phyloP scores from a whole-genome alignment of 2,113 vertebrate species.

The Coracopsis vasa region DNA sequence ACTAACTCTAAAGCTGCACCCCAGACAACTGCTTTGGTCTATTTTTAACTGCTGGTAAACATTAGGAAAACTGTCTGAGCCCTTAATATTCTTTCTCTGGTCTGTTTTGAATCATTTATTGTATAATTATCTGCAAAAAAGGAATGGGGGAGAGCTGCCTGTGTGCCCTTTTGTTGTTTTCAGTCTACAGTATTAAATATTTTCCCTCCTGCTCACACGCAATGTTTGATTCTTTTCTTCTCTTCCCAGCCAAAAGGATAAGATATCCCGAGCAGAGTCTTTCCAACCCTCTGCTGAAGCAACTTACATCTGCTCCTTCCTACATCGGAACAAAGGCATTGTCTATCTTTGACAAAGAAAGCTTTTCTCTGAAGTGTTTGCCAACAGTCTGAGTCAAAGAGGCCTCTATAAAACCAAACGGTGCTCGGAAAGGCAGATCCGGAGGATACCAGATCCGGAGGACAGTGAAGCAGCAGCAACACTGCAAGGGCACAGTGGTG shows the following conservation, averaged over 20 bases:
- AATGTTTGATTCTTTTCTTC: neutral
- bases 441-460: fast-evolving
- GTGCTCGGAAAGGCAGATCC: fast-evolving
- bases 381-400: neutral
- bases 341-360: neutral
- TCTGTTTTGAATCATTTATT: neutral
- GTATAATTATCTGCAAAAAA: conserved; percentile 1
- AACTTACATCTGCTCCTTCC: neutral
- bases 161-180: neutral
- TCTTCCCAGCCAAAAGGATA: neutral
- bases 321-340: neutral
- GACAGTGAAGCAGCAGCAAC: neutral
- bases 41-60: conserved; percentile 37
- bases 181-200: neutral
- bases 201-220: neutral
- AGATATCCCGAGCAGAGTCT: neutral
- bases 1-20: neutral
- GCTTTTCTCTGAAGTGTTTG: conserved; percentile 11
- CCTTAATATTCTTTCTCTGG: neutral
- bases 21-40: conserved; percentile 15
- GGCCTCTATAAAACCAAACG: neutral
- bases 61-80: neutral
- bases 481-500: neutral
- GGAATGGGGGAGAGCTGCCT: neutral
- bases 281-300: neutral